Evolutionary conservation across 2,888 invertebrate genomes (phyloP).

Genomic region (Drosophila nr. perissopoda): DNA sequence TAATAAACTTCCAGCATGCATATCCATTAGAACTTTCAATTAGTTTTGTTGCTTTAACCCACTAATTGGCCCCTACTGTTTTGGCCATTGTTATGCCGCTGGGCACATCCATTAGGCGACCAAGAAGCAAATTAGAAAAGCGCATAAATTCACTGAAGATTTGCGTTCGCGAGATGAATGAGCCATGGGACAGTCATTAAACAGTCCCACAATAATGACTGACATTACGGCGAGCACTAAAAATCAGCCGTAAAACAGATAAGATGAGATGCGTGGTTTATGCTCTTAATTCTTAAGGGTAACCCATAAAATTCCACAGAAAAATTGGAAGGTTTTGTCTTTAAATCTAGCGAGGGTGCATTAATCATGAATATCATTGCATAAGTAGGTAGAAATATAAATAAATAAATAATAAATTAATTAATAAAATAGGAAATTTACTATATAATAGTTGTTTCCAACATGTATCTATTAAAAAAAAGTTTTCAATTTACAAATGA

Average conservation of each 20-base stretch:
- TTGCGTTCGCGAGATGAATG: constrained; percentile 27
- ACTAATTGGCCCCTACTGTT: constrained; percentile 43
- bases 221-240: constrained; percentile 65
- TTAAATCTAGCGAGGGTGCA: constrained; percentile 5
- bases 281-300: constrained; percentile 39
- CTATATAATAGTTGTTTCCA: too few species aligned
- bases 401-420: neutral
- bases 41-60: constrained; percentile 28
- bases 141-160: constrained; percentile 51
- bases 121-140: constrained; percentile 57
- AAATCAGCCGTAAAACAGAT: constrained; percentile 70
- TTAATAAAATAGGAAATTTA: neutral
- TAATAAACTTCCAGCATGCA: constrained; percentile 12
- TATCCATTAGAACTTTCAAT: constrained; percentile 38
- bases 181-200: constrained; percentile 59
- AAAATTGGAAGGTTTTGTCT: neutral
- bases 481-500: neutral
- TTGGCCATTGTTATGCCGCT: constrained; percentile 24
- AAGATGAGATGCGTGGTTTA: constrained; percentile 35
- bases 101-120: constrained; percentile 60
- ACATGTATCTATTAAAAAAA: neutral
- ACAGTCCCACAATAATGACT: constrained; percentile 64
- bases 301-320: constrained; percentile 29
- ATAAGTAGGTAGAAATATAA: constrained; percentile 14
- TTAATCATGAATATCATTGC: constrained; percentile 11